phyloP scores from a whole-genome alignment of 2,888 invertebrate genomes.

The Chalcosyrphus nemorum region DNA sequence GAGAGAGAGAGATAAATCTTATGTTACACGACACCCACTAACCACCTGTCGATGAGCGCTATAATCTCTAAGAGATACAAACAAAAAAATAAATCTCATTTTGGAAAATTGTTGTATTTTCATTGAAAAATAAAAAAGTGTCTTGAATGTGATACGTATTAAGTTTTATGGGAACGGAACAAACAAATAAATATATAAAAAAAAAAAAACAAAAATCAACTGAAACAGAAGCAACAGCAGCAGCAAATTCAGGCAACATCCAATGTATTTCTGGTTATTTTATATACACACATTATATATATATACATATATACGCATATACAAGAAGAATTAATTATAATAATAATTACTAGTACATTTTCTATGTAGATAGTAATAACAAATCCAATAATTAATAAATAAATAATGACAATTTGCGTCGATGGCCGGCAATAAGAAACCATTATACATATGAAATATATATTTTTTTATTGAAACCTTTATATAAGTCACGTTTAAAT shows the following conservation, averaged over 20 bases:
- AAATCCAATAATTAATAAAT: conserved; percentile 47
- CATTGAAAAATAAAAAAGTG: conserved; percentile 58
- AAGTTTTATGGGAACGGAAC: conserved; percentile 58
- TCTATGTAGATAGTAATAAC: conserved; percentile 71
- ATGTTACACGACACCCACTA: conserved; percentile 8
- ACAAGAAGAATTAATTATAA: conserved; percentile 32
- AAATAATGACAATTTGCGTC: conserved; percentile 70
- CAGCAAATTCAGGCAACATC: conserved; percentile 60
- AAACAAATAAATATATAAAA: no score
- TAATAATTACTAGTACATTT: conserved; percentile 57
- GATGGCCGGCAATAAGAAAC: conserved; percentile 68
- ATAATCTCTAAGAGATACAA: conserved; percentile 59
- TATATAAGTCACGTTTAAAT: conserved; percentile 67
- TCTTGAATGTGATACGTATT: conserved; percentile 70
- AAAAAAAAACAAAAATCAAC: no score
- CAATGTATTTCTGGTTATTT: conserved; percentile 71
- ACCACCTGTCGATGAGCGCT: conserved; percentile 22
- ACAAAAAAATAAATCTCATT: conserved; percentile 37
- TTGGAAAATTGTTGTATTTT: conserved; percentile 61
- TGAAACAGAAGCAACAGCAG: conserved; percentile 4
- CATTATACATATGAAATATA: conserved; percentile 68
- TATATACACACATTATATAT: conserved; percentile 64
- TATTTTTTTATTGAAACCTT: conserved; percentile 72
- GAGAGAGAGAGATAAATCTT: conserved; percentile 3
- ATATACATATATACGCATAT: conserved; percentile 59